These are phyloP conservation scores for Drosophila oshimai DNA, from an alignment of 1,140 invertebrate species.

Conservation along the genomic window DNA sequence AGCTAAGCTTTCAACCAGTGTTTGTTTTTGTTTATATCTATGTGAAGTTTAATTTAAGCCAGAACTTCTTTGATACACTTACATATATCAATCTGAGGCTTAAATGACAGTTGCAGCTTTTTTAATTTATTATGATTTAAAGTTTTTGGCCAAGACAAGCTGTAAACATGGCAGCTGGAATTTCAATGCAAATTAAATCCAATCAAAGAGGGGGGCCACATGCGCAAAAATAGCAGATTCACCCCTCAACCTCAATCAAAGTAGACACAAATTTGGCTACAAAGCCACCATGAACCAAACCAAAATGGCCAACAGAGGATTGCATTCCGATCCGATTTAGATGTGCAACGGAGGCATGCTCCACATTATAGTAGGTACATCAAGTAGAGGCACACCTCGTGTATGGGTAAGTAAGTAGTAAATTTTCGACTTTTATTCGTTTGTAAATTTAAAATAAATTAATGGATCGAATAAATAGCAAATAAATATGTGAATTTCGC, in stretches of 20 bases:
- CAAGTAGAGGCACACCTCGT: background rate
- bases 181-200: background rate
- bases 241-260: background rate
- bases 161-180: background rate
- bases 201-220: background rate
- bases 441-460: constrained; percentile 46
- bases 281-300: too few relatives aligned
- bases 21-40: too few relatives aligned
- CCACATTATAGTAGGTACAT: too few relatives aligned
- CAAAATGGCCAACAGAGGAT: background rate
- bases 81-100: too few relatives aligned
- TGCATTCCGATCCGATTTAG: background rate
- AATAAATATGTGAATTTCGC: constrained; percentile 53
- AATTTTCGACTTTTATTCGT: constrained; percentile 41
- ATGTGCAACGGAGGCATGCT: too few relatives aligned
- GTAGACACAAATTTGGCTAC: background rate
- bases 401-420: background rate
- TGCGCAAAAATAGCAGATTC: background rate
- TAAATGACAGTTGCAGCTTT: background rate
- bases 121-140: background rate
- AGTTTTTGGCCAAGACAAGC: background rate
- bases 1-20: too few relatives aligned
- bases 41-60: too few relatives aligned
- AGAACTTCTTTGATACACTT: too few relatives aligned
- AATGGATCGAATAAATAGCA: constrained; percentile 48